Evolutionary conservation across 2,797 vertebrate species (phyloP).

Genomic region (Melanotaenia pygmaea): DNA sequence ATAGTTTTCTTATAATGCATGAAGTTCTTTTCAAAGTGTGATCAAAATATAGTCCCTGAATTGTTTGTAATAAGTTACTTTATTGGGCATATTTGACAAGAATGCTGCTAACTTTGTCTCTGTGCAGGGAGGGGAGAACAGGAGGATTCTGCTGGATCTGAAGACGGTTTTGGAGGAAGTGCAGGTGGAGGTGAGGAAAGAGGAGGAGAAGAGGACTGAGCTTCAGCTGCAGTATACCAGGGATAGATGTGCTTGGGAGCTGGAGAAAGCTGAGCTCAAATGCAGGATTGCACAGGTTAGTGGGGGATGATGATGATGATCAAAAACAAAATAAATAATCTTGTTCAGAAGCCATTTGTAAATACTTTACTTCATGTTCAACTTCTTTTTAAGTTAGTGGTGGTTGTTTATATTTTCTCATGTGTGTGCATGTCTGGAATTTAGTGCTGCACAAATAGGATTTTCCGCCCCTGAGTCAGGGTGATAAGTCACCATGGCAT

Average conservation of each 20-base stretch:
- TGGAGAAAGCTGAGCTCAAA: slow-evolving; percentile 82
- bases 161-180: slow-evolving; percentile 81
- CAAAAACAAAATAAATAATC: no score
- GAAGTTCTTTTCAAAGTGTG: background rate
- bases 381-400: background rate
- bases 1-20: background rate
- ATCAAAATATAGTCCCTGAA: background rate
- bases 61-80: background rate
- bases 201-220: slow-evolving; percentile 80
- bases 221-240: slow-evolving; percentile 81
- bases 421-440: slow-evolving; percentile 23
- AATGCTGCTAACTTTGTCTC: slow-evolving; percentile 27
- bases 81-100: slow-evolving; percentile 10
- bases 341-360: no score
- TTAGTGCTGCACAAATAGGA: slow-evolving; percentile 46
- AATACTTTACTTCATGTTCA: background rate
- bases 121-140: slow-evolving; percentile 81
- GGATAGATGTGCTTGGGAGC: slow-evolving; percentile 82
- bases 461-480: slow-evolving; percentile 48
- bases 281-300: slow-evolving; percentile 81
- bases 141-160: slow-evolving; percentile 80
- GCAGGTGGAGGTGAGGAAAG: slow-evolving; percentile 81
- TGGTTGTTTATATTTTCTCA: slow-evolving; percentile 4
- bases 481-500: slow-evolving; percentile 57
- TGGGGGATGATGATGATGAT: background rate